These are phyloP conservation scores for Drosophila sordidapex DNA, from an alignment of 2,888 invertebrate genomes.

Conservation along the genomic window DNA sequence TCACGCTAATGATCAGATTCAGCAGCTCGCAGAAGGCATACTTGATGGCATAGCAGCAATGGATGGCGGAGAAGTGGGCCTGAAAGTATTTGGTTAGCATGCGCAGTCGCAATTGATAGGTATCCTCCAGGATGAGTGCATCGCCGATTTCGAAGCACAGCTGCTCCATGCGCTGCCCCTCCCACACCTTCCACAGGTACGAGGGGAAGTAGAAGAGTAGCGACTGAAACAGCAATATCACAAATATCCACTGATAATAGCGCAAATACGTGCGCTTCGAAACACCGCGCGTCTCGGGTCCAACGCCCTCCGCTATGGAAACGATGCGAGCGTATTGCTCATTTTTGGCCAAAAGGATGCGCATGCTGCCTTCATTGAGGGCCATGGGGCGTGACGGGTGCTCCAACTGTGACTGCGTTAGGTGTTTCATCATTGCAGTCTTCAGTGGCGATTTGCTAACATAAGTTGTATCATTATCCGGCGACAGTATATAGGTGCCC, in stretches of 20 bases:
- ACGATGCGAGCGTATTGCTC: slow-evolving; percentile 60
- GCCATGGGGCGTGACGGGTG: background rate
- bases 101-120: slow-evolving; percentile 53
- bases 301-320: slow-evolving; percentile 75
- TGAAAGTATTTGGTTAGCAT: slow-evolving; percentile 74
- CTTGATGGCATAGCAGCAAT: slow-evolving; percentile 87
- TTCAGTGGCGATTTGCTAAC: slow-evolving; percentile 56
- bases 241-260: slow-evolving; percentile 83
- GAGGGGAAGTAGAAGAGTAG: slow-evolving; percentile 79
- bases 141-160: slow-evolving; percentile 77
- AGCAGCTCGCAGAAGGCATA: slow-evolving; percentile 90
- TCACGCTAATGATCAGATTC: slow-evolving; percentile 90
- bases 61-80: slow-evolving; percentile 60
- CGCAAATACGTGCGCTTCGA: slow-evolving; percentile 73
- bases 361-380: slow-evolving; percentile 45
- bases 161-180: slow-evolving; percentile 85
- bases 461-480: slow-evolving; percentile 59
- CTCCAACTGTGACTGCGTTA: slow-evolving; percentile 1
- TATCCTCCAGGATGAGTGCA: slow-evolving; percentile 60
- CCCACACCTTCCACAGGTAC: slow-evolving; percentile 82
- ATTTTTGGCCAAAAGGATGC: slow-evolving; percentile 42
- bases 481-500: slow-evolving; percentile 87
- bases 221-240: slow-evolving; percentile 80
- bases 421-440: background rate
- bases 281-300: slow-evolving; percentile 54